These are phyloP conservation scores for Ornithoptera priamus DNA, from an alignment of 2,888 invertebrate species.

Conservation along the genomic window DNA sequence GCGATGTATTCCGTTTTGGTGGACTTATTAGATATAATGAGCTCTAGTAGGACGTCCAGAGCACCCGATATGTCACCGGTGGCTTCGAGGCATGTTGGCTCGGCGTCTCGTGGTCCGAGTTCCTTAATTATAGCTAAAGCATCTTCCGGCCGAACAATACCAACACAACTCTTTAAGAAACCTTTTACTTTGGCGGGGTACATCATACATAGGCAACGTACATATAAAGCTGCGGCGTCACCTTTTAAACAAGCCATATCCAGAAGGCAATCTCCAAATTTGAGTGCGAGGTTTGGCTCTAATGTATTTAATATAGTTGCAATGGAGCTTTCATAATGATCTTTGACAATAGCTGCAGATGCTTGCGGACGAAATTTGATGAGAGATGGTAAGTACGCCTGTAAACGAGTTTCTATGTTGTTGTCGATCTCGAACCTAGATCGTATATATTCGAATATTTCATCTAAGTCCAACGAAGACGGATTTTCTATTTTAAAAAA, in stretches of 20 bases:
- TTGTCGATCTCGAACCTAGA: slow-evolving; percentile 44
- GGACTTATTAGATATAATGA: slow-evolving; percentile 40
- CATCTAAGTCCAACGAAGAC: slow-evolving; percentile 56
- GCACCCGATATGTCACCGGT: slow-evolving; percentile 64
- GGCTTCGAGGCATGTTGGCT: slow-evolving; percentile 65
- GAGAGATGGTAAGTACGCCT: slow-evolving; percentile 46
- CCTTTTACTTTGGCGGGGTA: slow-evolving; percentile 49
- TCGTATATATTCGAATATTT: slow-evolving; percentile 61
- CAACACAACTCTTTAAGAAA: slow-evolving; percentile 55
- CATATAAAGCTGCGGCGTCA: slow-evolving; percentile 52
- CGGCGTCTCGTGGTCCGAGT: slow-evolving; percentile 54
- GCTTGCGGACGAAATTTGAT: slow-evolving; percentile 55
- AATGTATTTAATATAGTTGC: slow-evolving; percentile 40
- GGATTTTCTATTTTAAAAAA: slow-evolving; percentile 57
- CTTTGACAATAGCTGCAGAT: slow-evolving; percentile 54
- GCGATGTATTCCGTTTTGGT: slow-evolving; percentile 39
- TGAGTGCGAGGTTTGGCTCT: slow-evolving; percentile 43
- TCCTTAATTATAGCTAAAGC: slow-evolving; percentile 58
- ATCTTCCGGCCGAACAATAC: slow-evolving; percentile 64
- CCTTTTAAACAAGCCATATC: slow-evolving; percentile 52
- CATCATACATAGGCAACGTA: slow-evolving; percentile 53
- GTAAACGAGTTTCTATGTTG: slow-evolving; percentile 37
- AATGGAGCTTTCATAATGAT: slow-evolving; percentile 44
- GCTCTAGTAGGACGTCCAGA: slow-evolving; percentile 53
- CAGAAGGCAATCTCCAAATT: slow-evolving; percentile 52